Evolutionary conservation across 2,113 vertebrate species (phyloP).

Genomic region (Hirundichthys speculiger): DNA sequence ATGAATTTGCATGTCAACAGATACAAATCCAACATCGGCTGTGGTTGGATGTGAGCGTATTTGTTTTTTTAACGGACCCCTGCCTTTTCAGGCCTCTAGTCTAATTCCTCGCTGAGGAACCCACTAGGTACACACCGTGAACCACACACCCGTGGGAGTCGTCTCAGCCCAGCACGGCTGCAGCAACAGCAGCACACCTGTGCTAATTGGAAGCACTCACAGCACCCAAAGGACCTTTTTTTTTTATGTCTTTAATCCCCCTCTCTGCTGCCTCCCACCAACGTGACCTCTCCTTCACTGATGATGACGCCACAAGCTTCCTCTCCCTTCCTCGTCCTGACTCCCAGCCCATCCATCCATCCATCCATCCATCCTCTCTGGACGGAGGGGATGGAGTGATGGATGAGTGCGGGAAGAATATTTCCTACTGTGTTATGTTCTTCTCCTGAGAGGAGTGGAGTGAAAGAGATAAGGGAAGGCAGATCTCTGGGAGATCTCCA

Average conservation of each 20-base stretch:
- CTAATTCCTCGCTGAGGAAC: constrained; percentile 11
- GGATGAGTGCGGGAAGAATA: constrained; percentile 40
- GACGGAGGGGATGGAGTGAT: constrained; percentile 47
- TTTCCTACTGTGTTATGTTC: constrained; percentile 22
- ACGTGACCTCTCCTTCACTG: constrained; percentile 61
- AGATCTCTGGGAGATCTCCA: constrained; percentile 7
- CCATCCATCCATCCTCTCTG: constrained; percentile 40
- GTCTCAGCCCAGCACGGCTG: constrained; percentile 24
- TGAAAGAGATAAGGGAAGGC: constrained; percentile 26
- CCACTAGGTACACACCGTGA: constrained; percentile 4
- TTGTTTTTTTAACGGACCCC: not conserved
- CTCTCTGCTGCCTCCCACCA: not conserved
- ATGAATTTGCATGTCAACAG: not conserved
- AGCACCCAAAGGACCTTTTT: constrained; percentile 37
- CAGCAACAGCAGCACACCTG: constrained; percentile 26
- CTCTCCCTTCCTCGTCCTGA: constrained; percentile 46
- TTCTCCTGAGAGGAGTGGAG: constrained; percentile 21
- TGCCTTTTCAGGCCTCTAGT: constrained; percentile 29
- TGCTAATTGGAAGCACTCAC: constrained; percentile 39
- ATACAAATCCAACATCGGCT: not conserved
- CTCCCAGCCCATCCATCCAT: constrained; percentile 19
- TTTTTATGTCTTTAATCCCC: not conserved
- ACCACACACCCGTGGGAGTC: constrained; percentile 16
- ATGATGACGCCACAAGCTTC: constrained; percentile 37
- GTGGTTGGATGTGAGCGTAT: constrained; percentile 1